Percentiles rank a stretch among this genome's conserved stretches.
These are phyloP conservation scores for Actinopyga echinites DNA, from an alignment of 53 echinoderm and acorn worm species.

Conservation along the genomic window DNA sequence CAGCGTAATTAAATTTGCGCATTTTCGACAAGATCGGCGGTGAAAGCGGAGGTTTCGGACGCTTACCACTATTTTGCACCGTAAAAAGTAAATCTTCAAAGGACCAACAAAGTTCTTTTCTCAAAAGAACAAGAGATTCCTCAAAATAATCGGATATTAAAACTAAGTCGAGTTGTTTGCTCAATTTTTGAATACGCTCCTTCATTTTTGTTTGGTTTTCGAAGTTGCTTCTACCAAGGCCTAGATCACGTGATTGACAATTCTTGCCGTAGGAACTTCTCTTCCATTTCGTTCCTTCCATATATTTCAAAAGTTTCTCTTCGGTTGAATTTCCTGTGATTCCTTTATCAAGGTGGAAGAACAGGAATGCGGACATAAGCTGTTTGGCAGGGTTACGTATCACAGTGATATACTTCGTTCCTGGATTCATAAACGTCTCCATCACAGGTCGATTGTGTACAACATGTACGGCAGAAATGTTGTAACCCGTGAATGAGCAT, in stretches of 20 bases:
- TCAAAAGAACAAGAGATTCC: conserved; percentile 18
- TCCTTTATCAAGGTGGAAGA: neutral
- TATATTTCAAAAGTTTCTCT: neutral
- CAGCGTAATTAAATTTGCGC: neutral
- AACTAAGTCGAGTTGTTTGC: neutral
- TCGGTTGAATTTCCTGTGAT: neutral
- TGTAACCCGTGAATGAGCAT: neutral
- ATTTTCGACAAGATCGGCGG: neutral
- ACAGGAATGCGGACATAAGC: neutral
- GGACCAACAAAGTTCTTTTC: conserved; percentile 9
- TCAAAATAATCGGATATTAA: conserved; percentile 19
- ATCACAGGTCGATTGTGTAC: neutral
- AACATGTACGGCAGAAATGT: conserved; percentile 20
- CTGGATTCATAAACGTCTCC: conserved; percentile 23
- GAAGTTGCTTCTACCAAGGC: neutral
- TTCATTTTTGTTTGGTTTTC: neutral
- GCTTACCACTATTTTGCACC: neutral
- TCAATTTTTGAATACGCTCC: neutral
- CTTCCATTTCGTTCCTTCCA: neutral
- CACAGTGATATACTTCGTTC: conserved; percentile 23
- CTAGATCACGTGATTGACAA: neutral
- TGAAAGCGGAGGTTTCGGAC: neutral
- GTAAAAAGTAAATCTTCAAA: neutral
- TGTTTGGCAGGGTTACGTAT: conserved; percentile 6
- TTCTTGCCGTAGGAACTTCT: neutral